phyloP scores from a whole-genome alignment of 1,140 invertebrate genomes.

The Drosophila ficusphila region DNA sequence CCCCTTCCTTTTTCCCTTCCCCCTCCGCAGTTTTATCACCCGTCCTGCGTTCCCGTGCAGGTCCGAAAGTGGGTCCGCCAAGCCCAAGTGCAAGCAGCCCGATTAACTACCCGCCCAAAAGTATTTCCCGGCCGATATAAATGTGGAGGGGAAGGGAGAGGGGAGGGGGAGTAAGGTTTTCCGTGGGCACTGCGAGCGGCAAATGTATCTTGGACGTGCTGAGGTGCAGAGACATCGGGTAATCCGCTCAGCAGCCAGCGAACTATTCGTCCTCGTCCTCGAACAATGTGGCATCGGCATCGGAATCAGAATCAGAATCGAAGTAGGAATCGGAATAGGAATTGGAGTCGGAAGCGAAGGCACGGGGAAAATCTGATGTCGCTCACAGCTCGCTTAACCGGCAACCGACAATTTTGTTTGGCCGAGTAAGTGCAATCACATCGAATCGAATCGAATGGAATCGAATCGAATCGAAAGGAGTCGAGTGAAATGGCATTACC shows the following conservation, averaged over 20 bases:
- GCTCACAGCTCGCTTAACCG: not conserved
- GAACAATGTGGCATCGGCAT: constrained; percentile 18
- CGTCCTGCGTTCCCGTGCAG: not conserved
- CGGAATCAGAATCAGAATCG: constrained; percentile 10
- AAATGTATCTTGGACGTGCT: constrained; percentile 76
- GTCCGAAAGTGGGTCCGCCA: constrained; percentile 39
- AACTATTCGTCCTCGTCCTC: constrained; percentile 15
- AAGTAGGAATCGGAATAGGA: not conserved
- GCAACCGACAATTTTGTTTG: not conserved
- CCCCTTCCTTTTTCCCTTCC: no score
- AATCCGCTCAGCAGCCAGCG: constrained; percentile 36
- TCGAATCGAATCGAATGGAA: constrained; percentile 21
- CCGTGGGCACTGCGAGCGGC: constrained; percentile 49
- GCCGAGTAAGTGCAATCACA: constrained; percentile 9
- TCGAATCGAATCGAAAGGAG: constrained; percentile 8
- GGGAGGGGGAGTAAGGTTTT: constrained; percentile 1
- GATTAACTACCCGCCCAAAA: constrained; percentile 76
- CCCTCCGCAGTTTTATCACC: no score
- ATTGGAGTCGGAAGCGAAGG: not conserved
- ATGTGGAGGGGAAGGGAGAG: constrained; percentile 27
- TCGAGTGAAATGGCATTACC: not conserved
- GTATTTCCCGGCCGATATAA: constrained; percentile 72
- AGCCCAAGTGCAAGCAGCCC: constrained; percentile 50
- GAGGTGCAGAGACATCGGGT: constrained; percentile 43
- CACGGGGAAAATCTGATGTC: constrained; percentile 1